A percentile compares a stretch with the other conserved stretches of the same genome.
These are phyloP conservation scores for Caenorhabditis doughertyi DNA, from an alignment of 2,888 invertebrate genomes.

Conservation along the genomic window DNA sequence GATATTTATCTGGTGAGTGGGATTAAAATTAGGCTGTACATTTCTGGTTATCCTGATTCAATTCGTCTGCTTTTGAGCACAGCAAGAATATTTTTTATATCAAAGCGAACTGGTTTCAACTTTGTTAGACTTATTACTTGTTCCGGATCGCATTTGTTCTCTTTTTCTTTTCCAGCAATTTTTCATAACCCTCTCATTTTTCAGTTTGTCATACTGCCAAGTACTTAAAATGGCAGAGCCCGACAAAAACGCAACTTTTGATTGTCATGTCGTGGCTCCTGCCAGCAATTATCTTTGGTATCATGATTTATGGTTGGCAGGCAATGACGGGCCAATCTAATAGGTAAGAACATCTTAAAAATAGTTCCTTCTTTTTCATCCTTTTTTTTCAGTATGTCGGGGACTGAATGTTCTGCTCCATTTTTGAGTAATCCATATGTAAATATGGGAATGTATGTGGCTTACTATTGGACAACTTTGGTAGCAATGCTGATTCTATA, in stretches of 20 bases:
- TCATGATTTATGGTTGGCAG: constrained; percentile 83
- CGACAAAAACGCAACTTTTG: constrained; percentile 87
- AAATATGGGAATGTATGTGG: constrained; percentile 83
- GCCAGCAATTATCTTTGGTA: constrained; percentile 81
- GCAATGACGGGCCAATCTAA: constrained; percentile 74
- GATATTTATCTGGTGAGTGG: constrained; percentile 72
- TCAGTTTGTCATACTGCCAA: constrained; percentile 82
- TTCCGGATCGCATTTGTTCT: too few relatives aligned
- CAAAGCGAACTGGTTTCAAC: too few relatives aligned
- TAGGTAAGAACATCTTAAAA: constrained; percentile 43
- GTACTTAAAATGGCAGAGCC: constrained; percentile 85
- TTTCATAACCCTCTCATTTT: constrained; percentile 5
- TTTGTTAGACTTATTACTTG: too few relatives aligned
- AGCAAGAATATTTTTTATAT: too few relatives aligned
- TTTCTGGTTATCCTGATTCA: too few relatives aligned
- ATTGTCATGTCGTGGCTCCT: constrained; percentile 82
- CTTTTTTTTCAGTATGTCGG: constrained; percentile 70
- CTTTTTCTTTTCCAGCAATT: too few relatives aligned
- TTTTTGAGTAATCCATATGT: constrained; percentile 82
- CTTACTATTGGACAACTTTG: constrained; percentile 82
- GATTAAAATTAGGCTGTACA: too few relatives aligned
- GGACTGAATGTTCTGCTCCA: constrained; percentile 80
- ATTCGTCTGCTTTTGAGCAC: too few relatives aligned
- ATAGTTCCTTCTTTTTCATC: not conserved
- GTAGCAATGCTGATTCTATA: constrained; percentile 82